Evolutionary conservation across 2,113 vertebrate genomes (phyloP), one percentile per base, ranked within the genome.

Genomic region (Clarias gariepinus): DNA sequence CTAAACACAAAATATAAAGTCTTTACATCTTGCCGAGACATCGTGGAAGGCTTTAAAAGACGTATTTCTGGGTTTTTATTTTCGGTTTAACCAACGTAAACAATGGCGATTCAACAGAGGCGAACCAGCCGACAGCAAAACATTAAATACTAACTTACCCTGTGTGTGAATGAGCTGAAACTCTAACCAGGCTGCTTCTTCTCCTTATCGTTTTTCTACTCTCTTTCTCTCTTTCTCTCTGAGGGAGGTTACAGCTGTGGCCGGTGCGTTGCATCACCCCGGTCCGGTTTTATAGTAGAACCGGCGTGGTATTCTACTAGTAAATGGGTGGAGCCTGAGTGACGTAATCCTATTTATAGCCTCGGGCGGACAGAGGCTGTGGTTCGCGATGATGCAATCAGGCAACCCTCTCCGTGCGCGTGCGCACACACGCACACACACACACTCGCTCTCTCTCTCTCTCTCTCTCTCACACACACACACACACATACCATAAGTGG

Each of bases 271-370:
- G 81, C 81, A 82, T 82, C 81, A 82, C 61, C 80, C 61, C 36
- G 81, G 61, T 53, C 57, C 78, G 57, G 61, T 82, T 82, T 66
- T 82, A 82, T 82, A 82, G 61, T 82, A 66, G 81, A 47, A 66
- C 81, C 81, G 61, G 61, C 36, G 81, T 66, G 81, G 81, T 52
- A 82, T 82, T 82, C 61, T 82, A 82, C 81, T 82, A 82, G 61
- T 28, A 82, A 82, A 60, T 82, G 81, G 81, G 81, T 52, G 15
- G 81, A 41, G 58, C 81, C 81, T 53, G 23, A 2, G 13, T 82
- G 81, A 82, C 81, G 81, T 82, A 61, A 88, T 84, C 68, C 94
- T 95, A 95, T 94, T 94, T 91, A 92, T 95, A 94, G 94, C 19
- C 64, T 3, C 11, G 55, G 60, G 13, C 19, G 25, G 64, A 52